Evolutionary conservation across 2,113 vertebrate genomes (phyloP), one percentile per base, ranked within the genome.

Genomic region (Dinomys branickii): DNA sequence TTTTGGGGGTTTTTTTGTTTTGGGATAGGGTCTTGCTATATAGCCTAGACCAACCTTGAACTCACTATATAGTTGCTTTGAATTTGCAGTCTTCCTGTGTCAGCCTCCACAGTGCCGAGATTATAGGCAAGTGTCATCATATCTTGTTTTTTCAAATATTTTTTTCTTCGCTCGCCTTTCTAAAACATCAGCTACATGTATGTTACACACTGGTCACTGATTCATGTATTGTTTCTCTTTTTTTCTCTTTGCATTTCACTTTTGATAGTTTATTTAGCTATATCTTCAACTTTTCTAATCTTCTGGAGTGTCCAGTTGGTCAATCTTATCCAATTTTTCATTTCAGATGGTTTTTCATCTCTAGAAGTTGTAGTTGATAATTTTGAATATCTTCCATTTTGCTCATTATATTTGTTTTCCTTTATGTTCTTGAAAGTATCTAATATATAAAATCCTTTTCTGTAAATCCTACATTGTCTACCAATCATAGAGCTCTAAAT

Each of bases 361-460:
- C 12, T 88, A 78, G 24, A 59, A 91, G 20, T 89, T 95, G 71
- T 71, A 7, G 63, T 78, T 90, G 41, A n/a, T 90, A 59, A 50
- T 80, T 90, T 71, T 33, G 30, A 93, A 65, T 69, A 71, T 52
- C 63, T 94, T 77, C 28, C 22, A 33, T 91, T 96, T 94, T n/a
- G 38, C 9, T 69, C 1, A 35, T 75, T 58, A 16, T 52, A 17
- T 81, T 63, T 71, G 24, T 78, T 96, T 94, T 56, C 10, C 17
- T 80, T 52, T 80, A 12, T 80, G 16, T 80, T 54, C 30, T 80
- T 80, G 17, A 80, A 54, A 54, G 44, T 80, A 52, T 80, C 44
- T 52, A 88, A 78, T 59, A 91, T 65, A 50, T 88, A 35, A 84
- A 92, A 50, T 71, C 44, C 33, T 92, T 88, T 56, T 56, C 14